Evolutionary conservation across 2,797 vertebrate genomes (phyloP).

Genomic region (Rhinophrynus dorsalis): DNA sequence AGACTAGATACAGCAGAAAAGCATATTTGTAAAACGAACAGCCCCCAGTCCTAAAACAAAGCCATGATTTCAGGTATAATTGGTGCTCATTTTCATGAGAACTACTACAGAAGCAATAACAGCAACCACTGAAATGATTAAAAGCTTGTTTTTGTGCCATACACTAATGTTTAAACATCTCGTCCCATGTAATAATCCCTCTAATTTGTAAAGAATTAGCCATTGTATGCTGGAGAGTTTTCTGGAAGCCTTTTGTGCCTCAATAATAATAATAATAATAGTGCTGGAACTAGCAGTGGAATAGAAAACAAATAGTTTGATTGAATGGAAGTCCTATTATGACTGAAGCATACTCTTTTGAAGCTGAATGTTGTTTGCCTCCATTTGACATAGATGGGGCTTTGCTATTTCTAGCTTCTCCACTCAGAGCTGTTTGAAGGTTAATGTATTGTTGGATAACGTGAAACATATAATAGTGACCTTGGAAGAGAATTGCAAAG

Average conservation of each 20-base stretch:
- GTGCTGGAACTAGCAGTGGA: constrained; percentile 25
- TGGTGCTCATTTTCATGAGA: constrained; percentile 38
- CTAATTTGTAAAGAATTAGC: constrained; percentile 48
- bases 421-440: constrained; percentile 57
- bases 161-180: constrained; percentile 45
- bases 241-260: constrained; percentile 56
- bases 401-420: constrained; percentile 53
- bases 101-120: constrained; percentile 35
- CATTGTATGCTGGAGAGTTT: constrained; percentile 48
- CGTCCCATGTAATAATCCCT: constrained; percentile 48
- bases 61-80: constrained; percentile 26
- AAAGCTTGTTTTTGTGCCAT: constrained; percentile 26
- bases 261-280: constrained; percentile 50
- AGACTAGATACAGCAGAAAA: too few species aligned
- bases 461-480: constrained; percentile 50
- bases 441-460: constrained; percentile 51
- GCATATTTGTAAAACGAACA: too few species aligned
- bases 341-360: constrained; percentile 36
- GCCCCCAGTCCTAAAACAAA: background rate
- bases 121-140: constrained; percentile 46
- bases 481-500: constrained; percentile 55
- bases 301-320: constrained; percentile 55
- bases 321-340: constrained; percentile 51
- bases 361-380: constrained; percentile 55
- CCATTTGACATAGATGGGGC: constrained; percentile 51